Base-by-base conservation (phyloP, 2,797 vertebrate species). In the Argyrosomus regius region DNA sequence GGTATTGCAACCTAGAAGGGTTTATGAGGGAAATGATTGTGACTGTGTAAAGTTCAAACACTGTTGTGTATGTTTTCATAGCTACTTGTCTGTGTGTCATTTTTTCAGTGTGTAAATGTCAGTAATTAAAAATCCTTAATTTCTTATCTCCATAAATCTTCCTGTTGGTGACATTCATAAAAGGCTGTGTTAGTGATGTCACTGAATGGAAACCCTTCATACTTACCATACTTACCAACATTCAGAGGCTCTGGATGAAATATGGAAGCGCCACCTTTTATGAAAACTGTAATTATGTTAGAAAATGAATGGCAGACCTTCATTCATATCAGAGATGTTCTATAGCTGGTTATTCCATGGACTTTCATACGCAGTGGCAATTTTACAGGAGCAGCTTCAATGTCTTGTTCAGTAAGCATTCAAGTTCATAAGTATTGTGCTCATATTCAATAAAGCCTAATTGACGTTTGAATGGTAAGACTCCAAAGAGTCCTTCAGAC, bases 21-120 rank as follows among this genome's bases (percentile, higher is more conserved):
- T 20, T 75, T 63, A 68, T 3, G 10, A 31, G 24, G 31, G 66
- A 73, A 71, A 67, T 65, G 64, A 77, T 70, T 20, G 3, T 75
- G 62, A 75, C 52, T 22, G 48, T 17, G 39, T 59, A 52, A 53
- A 46, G 68, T 77, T 72, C 24, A 77, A 26, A 63, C 20, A 20
- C 11, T 31, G 24, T 12, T 60, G 4, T 31, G 22, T 43, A 43
- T 68, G 35, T 45, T 12, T 49, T 5, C 0, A 4, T 6, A 63
- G n/a, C 43, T 43, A 53, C 24, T 4, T 68, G 49, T 48, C 3
- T 39, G 16, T 35, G 12, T 68, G 59, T 45, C 1, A 20, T 18
- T 43, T 28, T 22, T 22, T n/a, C 13, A 5, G 48, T 54, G 71
- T 54, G 18, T 46, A 14, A 17, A 18, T 43, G 26, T 24, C n/a